phyloP scores from a whole-genome alignment of 2,797 vertebrate genomes.

The Hapalemur alaotrensis region DNA sequence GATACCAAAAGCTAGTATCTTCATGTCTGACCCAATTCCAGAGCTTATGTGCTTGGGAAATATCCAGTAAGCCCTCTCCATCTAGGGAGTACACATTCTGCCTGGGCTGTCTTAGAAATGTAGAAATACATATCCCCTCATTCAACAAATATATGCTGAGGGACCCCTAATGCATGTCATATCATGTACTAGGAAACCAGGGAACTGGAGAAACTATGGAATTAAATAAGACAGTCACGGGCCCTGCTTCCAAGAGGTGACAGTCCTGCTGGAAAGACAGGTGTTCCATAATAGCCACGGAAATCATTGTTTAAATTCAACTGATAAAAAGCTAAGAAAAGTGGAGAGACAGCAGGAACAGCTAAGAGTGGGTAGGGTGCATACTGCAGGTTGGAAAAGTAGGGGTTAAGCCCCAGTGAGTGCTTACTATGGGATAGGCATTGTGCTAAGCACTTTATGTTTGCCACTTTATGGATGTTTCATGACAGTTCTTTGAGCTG shows the following conservation, averaged over 20 bases:
- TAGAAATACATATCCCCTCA: background rate
- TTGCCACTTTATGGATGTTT: background rate
- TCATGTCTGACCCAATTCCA: background rate
- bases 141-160: background rate
- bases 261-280: background rate
- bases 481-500: background rate
- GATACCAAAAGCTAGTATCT: background rate
- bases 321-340: background rate
- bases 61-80: background rate
- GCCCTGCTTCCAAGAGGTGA: background rate
- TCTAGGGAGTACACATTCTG: background rate
- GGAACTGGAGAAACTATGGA: background rate
- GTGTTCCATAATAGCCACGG: background rate
- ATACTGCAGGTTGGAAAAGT: background rate
- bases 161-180: background rate
- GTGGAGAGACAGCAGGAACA: background rate
- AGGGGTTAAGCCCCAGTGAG: rapidly evolving
- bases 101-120: background rate
- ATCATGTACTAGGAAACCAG: background rate
- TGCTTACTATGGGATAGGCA: background rate
- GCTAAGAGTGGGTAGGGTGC: background rate
- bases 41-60: background rate
- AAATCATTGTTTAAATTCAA: background rate
- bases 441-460: background rate
- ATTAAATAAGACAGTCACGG: background rate